Base-by-base conservation (phyloP, 2,113 vertebrate species). In the Sterna hirundo region DNA sequence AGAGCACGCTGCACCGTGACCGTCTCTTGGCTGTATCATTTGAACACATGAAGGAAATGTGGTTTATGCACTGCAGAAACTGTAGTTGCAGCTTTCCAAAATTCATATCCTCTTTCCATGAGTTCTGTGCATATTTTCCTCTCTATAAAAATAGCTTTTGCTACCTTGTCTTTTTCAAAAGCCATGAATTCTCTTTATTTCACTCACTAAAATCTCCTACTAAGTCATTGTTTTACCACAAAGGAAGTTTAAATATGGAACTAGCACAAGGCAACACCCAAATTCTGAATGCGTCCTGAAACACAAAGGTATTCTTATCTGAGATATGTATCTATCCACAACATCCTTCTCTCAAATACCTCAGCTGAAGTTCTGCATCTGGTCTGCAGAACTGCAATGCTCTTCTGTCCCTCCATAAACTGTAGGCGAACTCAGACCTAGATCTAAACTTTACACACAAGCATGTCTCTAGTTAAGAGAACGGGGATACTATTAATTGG, bases 201-300 rank as follows among this genome's bases (percentile, higher is more conserved):
- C 52, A 22, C 64, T 70, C 72, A 62, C 29, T 22, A 58, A 78
- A 76, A 86, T 91, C 40, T 91, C n/a, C 74, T 46, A 58, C 30
- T 27, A 70, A 61, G 52, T 55, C 47, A 92, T 74, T 93, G 88
- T 91, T 97, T 84, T 82, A 77, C 80, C 61, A 44, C 72, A 84
- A 36, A 92, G 92, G 94, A 95, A 94, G 68, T 93, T 86, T 86
- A 90, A 90, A 93, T 79, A 47, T 52, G 83, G 80, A 94, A 86
- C 68, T n/a, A 93, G 47, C 52, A 55, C 32, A 86, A 30, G 86
- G 79, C 71, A 93, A 92, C 90, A 86, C 88, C 90, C 95, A 76
- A 55, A 42, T 78, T 88, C 68, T 84, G 72, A 88, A 83, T 62
- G 78, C 49, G 82, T 90, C 78, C 92, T 94, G 92, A 90, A 95